Base-by-base conservation (phyloP, 2,113 vertebrate species). In the Rhea pennata region DNA sequence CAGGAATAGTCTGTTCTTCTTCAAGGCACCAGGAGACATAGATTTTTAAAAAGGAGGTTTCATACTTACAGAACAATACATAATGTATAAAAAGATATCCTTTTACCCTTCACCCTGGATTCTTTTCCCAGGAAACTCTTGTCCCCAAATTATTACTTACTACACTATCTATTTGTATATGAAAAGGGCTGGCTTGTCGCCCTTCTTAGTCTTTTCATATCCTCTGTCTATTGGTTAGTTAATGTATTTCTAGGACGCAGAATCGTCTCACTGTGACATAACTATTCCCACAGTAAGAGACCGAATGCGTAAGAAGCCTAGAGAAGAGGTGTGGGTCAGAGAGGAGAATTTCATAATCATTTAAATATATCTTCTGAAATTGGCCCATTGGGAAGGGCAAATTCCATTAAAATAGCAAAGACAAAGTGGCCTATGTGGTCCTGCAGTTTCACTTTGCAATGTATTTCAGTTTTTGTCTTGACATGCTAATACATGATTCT, bases 1-100 rank as follows among this genome's bases (percentile, higher is more conserved):
- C 97, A 98, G 95, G 96, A 98, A 98, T 96, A 97, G 93, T 94
- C 90, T 97, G 92, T 95, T 97, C 96, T 81, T 95, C 96, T 93
- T 95, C 93, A 95, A 92, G 95, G 69, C 87, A 92, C 94, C 89
- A 69, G 88, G 96, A 97, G 96, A 95, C 31, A 51, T 7, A 81
- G 95, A 75, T 93, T 98, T 93, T 98, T 95, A 65, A 96, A 96
- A 59, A 84, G 85, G 86, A 94, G 84, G 92, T 92, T 98, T 96
- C 96, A 96, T 93, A 88, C 83, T 92, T 84, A 24, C 71, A 93
- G 93, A 95, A 91, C 74, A 93, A 93, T 87, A 75, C 90, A 78
- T 72, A 46, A 81, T n/a, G 39, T 96, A 97, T 96, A 96, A 96
- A 88, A 97, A 95, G 96, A 97, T 97, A 95, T 87, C 78, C 69